Base-by-base conservation (phyloP, 1,140 invertebrate species). In the Brachionus plicatilis region DNA sequence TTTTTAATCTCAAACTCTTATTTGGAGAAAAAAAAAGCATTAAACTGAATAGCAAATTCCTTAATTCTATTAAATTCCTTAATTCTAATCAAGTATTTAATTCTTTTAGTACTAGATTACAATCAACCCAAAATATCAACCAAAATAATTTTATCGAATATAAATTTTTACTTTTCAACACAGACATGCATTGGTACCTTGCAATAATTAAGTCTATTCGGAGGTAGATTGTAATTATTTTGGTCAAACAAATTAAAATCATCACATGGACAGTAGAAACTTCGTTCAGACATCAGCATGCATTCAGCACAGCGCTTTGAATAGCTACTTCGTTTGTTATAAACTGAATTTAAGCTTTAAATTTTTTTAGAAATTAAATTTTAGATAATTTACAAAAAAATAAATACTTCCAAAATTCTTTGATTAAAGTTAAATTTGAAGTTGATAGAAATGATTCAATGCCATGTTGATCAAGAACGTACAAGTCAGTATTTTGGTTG, bases 231-330 rank as follows among this genome's bases (percentile, higher is more conserved):
- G 33, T 37, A 37, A 37, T 37, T 37, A 37, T 24, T 78, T 17
- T 80, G 7, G 17, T 75, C 70, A 24, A 75, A 75, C 12, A 80
- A 11, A 33, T 56, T 8, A 43, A 80, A 80, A 20, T 80, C 50
- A 65, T 80, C 76, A 41, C 76, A 80, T 37, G 76, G 76, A 65
- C 76, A 80, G 41, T 80, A 80, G 50, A 53, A 80, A 17, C 24
- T 41, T 29, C 76, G 14, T 65, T 80, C 76, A 33, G 76, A 53
- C 27, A 80, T 56, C 12, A 80, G 12, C 27, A 80, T 41, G 17
- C 76, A 80, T 65, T 80, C 50, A 17, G 76, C 43, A 80, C 76
- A 80, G 27, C 76, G 14, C 37, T 80, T 80, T 80, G 47, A n/a
- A 33, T 56, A 14, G n/a, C 43, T 80, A 17, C 47, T 41, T 20